These are phyloP conservation scores for Eublepharis macularius DNA, from an alignment of 2,113 vertebrate genomes.

Conservation along the genomic window DNA sequence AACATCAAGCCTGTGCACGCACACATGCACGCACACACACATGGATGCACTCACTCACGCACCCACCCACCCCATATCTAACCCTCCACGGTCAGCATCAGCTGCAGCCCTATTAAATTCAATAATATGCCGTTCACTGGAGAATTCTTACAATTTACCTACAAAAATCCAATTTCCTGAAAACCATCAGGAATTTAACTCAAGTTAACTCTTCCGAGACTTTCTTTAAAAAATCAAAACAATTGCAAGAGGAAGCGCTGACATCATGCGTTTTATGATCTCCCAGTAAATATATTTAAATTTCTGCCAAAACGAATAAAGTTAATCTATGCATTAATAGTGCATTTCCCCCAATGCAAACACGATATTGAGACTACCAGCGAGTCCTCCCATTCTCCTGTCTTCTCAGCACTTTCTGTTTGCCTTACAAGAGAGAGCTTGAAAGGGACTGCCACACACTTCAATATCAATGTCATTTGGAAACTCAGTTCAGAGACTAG, in stretches of 20 bases:
- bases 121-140: conserved; percentile 36
- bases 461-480: conserved; percentile 27
- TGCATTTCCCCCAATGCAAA: conserved; percentile 4
- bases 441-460: conserved; percentile 22
- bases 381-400: conserved; percentile 24
- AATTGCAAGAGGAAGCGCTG: neutral
- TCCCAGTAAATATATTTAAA: conserved; percentile 8
- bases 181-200: conserved; percentile 43
- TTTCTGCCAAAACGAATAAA: neutral
- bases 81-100: conserved; percentile 29
- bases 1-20: neutral
- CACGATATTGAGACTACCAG: conserved; percentile 8
- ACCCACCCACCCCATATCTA: neutral
- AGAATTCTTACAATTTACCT: conserved; percentile 51
- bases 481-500: neutral
- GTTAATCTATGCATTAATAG: neutral
- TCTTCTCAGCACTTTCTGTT: conserved; percentile 25
- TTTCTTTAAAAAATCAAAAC: neutral
- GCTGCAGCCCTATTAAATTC: conserved; percentile 60
- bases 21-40: conserved; percentile 7
- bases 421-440: conserved; percentile 37
- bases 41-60: too few species aligned
- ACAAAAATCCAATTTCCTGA: conserved; percentile 55
- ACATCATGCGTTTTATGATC: neutral
- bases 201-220: conserved; percentile 6